phyloP scores from a whole-genome alignment of 2,797 vertebrate species.

The Sebastes taczanowskii region DNA sequence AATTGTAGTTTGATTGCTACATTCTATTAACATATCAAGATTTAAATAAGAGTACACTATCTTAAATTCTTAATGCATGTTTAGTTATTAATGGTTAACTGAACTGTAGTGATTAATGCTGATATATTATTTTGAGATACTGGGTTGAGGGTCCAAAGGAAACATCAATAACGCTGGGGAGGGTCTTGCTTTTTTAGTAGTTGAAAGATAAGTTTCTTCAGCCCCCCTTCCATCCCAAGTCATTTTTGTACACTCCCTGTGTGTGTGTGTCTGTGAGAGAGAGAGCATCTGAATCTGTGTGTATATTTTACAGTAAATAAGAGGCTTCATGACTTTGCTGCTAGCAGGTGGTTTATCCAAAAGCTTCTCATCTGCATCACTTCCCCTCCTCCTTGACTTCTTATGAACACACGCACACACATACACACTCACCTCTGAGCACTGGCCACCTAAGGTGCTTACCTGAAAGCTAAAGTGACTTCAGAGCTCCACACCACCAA shows the following conservation, averaged over 20 bases:
- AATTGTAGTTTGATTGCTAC: background rate
- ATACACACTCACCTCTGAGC: background rate
- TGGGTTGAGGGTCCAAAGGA: no score
- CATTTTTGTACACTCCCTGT: background rate
- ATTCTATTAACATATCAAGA: background rate
- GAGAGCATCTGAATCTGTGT: background rate
- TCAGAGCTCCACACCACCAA: constrained; percentile 61
- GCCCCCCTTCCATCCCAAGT: background rate
- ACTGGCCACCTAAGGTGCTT: constrained; percentile 38
- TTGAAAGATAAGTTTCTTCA: background rate
- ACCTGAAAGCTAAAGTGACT: constrained; percentile 55
- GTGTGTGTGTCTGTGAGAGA: background rate
- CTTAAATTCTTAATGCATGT: background rate
- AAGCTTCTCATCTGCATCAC: constrained; percentile 10
- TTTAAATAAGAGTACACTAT: background rate
- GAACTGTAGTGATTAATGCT: background rate
- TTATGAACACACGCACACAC: background rate
- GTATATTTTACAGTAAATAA: background rate
- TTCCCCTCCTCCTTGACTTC: background rate
- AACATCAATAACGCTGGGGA: no score
- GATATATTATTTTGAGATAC: background rate
- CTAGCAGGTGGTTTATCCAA: constrained; percentile 1
- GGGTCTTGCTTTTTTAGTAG: background rate
- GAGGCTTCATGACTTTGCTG: background rate
- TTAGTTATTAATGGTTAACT: background rate